These are phyloP conservation scores for Euleptes europaea DNA, from an alignment of 2,113 vertebrate genomes.

Conservation along the genomic window DNA sequence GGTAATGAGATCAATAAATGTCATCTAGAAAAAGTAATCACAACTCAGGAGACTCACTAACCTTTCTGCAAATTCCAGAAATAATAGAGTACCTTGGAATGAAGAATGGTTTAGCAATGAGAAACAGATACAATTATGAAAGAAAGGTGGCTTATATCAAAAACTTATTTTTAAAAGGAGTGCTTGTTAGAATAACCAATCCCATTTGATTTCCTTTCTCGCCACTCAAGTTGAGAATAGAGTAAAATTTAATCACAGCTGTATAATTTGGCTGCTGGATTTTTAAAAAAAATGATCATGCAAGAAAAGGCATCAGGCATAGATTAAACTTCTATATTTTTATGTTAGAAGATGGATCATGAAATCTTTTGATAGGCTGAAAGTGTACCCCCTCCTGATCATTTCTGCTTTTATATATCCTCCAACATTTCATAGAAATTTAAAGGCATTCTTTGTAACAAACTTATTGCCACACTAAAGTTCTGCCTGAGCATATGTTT, in stretches of 20 bases:
- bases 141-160: constrained; percentile 54
- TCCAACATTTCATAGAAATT: too few species aligned
- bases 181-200: constrained; percentile 64
- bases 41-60: constrained; percentile 85
- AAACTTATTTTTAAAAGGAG: constrained; percentile 59
- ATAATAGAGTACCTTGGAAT: constrained; percentile 78
- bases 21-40: constrained; percentile 87
- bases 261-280: background rate
- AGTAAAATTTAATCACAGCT: constrained; percentile 34
- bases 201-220: constrained; percentile 57
- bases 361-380: background rate
- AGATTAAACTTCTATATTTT: background rate
- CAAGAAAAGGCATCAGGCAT: background rate
- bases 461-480: background rate
- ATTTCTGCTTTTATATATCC: background rate
- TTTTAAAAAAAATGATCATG: background rate
- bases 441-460: background rate
- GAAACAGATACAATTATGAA: constrained; percentile 71
- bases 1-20: constrained; percentile 90
- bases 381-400: background rate
- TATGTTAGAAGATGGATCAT: background rate
- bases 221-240: constrained; percentile 37
- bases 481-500: too few species aligned
- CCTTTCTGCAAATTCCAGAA: constrained; percentile 83
- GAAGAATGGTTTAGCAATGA: constrained; percentile 75